Evolutionary conservation across 2,888 invertebrate species (phyloP).

Genomic region (Phyllotreta striolata): DNA sequence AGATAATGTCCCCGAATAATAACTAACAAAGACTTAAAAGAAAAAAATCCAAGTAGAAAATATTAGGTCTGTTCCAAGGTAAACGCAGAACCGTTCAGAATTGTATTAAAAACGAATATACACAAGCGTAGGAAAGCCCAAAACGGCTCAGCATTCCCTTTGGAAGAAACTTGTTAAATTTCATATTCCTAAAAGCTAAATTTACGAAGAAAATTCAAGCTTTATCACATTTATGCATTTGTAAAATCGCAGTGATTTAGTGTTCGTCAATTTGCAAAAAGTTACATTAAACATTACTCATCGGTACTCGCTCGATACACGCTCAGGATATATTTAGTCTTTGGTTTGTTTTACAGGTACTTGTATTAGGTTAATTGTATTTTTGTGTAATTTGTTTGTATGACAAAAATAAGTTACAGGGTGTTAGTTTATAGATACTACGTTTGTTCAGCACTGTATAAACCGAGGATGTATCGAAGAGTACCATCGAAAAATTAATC

Average conservation of each 20-base stretch:
- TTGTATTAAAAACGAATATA: not conserved
- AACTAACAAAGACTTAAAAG: not conserved
- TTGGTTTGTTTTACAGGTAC: no score
- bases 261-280: slow-evolving; percentile 14
- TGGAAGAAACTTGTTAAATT: not conserved
- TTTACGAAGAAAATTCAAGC: slow-evolving; percentile 17
- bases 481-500: no score
- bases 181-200: slow-evolving; percentile 17
- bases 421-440: no score
- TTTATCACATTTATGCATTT: slow-evolving; percentile 25
- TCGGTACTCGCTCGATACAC: slow-evolving; percentile 3
- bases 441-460: no score
- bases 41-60: slow-evolving; percentile 5
- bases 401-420: no score
- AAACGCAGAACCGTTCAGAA: no score
- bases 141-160: not conserved
- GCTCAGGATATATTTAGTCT: not conserved
- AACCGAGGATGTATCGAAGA: no score
- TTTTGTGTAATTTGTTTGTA: no score
- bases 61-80: not conserved
- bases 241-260: slow-evolving; percentile 16
- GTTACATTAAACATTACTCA: slow-evolving; percentile 14
- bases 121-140: not conserved
- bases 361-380: no score
- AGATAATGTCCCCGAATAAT: not conserved